Evolutionary conservation across 2,888 invertebrate species (phyloP), one percentile per base, ranked within the genome.

Genomic region (Ischnura elegans): DNA sequence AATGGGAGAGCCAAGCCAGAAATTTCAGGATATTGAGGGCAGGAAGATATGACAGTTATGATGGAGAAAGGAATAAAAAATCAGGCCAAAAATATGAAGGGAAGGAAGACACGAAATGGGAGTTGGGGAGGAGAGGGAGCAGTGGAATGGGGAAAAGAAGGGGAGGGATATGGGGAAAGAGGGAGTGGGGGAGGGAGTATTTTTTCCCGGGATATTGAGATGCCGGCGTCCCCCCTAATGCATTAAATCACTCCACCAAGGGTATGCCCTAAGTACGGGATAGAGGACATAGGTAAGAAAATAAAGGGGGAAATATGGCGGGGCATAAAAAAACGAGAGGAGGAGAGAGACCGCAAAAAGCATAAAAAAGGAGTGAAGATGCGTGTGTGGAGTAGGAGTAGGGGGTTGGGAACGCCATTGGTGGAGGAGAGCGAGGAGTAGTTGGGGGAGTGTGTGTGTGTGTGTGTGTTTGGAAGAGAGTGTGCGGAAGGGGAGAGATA

Each of bases 201-300:
- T 76, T 76, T n/a, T 76, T 36, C 76, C 76, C 36, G 36, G 76
- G 76, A 76, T 76, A 76, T 76, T 76, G 76, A 76, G 76, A 76
- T 76, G 76, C 76, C 76, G 36, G 76, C 29, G 76, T 76, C 76
- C 76, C 76, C 76, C 76, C 6, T 76, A 76, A 76, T 76, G 36
- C 36, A 76, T 76, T 76, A 76, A 76, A 76, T 76, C 76, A 76
- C 76, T 76, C 76, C 76, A 76, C 51, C 51, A 25, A 76, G 76
- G 76, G 76, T 16, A 76, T 76, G 29, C 29, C 76, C 29, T 76
- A 76, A 76, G 76, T 76, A 76, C 29, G 76, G 76, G 76, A 36
- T 36, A 36, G 76, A 76, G 76, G 36, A 36, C 76, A 76, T 76
- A 76, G 76, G 76, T 76, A 76, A 76, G 76, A 76, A 76, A 76